phyloP scores from a whole-genome alignment of 2,797 vertebrate genomes.

The Chelon auratus region DNA sequence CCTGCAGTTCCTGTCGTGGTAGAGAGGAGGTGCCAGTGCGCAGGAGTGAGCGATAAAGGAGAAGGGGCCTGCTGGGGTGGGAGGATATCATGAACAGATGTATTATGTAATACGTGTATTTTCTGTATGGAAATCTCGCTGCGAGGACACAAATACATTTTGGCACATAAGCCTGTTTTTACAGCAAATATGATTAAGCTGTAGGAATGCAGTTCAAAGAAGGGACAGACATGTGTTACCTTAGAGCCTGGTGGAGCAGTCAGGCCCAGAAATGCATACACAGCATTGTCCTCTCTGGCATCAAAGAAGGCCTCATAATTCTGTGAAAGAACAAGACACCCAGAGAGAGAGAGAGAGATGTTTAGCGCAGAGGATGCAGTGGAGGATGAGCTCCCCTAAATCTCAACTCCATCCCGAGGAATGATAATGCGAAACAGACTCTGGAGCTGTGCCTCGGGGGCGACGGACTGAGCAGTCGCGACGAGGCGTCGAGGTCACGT shows the following conservation, averaged over 20 bases:
- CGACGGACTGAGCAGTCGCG: constrained; percentile 18
- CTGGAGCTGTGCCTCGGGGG: constrained; percentile 35
- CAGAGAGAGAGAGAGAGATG: not conserved
- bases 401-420: constrained; percentile 26
- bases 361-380: constrained; percentile 23
- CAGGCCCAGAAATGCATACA: constrained; percentile 95
- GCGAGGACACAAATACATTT: constrained; percentile 37
- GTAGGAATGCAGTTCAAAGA: constrained; percentile 20
- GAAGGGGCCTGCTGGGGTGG: constrained; percentile 37
- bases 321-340: constrained; percentile 73
- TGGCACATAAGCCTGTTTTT: not conserved
- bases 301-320: constrained; percentile 97
- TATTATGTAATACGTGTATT: constrained; percentile 66
- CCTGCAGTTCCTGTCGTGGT: constrained; percentile 55
- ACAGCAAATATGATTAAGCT: constrained; percentile 5
- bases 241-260: constrained; percentile 96
- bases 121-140: constrained; percentile 48
- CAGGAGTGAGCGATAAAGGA: constrained; percentile 24
- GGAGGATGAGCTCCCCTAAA: constrained; percentile 4
- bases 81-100: constrained; percentile 61
- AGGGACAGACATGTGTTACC: constrained; percentile 76
- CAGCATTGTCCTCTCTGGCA: constrained; percentile 94
- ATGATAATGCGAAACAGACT: constrained; percentile 41
- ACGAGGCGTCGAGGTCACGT: constrained; percentile 4
- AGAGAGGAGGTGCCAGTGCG: constrained; percentile 71